These are phyloP conservation scores for Archaeoteleia sp. DNA, from an alignment of 2,888 invertebrate genomes.

Conservation along the genomic window DNA sequence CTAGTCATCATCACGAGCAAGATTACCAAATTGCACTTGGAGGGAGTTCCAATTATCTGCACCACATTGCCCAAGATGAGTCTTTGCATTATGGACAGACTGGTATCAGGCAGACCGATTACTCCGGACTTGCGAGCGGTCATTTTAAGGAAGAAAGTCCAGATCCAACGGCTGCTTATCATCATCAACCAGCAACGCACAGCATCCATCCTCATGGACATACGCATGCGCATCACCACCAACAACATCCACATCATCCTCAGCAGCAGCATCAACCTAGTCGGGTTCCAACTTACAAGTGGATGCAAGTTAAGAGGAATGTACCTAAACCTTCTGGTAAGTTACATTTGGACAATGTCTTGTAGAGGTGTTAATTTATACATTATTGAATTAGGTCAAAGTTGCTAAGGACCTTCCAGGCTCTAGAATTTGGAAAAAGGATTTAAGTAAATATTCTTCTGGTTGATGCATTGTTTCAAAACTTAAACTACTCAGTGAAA, in stretches of 20 bases:
- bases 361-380: background rate
- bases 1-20: constrained; percentile 75
- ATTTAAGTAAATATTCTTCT: too few species aligned
- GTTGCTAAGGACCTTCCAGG: too few species aligned
- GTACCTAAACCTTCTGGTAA: constrained; percentile 94
- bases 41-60: constrained; percentile 66
- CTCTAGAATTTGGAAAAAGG: too few species aligned
- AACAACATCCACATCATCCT: constrained; percentile 66
- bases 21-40: constrained; percentile 76
- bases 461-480: too few species aligned
- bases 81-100: constrained; percentile 67
- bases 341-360: constrained; percentile 63
- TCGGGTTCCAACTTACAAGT: constrained; percentile 93
- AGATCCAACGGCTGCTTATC: constrained; percentile 64
- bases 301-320: constrained; percentile 99
- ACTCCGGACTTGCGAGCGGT: constrained; percentile 75
- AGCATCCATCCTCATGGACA: constrained; percentile 58
- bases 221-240: constrained; percentile 66
- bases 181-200: constrained; percentile 55
- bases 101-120: constrained; percentile 76
- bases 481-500: too few species aligned
- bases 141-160: constrained; percentile 80
- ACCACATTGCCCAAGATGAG: constrained; percentile 62
- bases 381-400: background rate
- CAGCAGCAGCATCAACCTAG: constrained; percentile 77